Evolutionary conservation across 2,113 vertebrate species (phyloP).

Genomic region (Nansenia antarctica): DNA sequence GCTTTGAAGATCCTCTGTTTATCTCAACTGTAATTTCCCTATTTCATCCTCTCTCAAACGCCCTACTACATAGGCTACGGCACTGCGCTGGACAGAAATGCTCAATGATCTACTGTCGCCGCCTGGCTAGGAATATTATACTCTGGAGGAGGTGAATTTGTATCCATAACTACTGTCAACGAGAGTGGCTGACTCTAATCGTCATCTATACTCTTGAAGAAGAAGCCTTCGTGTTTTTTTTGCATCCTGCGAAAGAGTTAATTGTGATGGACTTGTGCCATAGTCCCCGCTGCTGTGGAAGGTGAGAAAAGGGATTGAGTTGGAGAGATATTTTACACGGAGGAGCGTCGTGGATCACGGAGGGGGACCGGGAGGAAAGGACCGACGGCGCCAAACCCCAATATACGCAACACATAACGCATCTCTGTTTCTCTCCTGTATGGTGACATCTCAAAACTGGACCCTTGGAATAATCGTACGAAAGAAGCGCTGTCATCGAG

Average conservation of each 20-base stretch:
- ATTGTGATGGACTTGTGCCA: constrained; percentile 35
- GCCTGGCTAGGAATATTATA: constrained; percentile 68
- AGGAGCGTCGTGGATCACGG: constrained; percentile 52
- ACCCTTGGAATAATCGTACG: constrained; percentile 61
- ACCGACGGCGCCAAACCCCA: constrained; percentile 11
- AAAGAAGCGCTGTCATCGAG: constrained; percentile 21
- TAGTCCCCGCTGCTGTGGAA: constrained; percentile 32
- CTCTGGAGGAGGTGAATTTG: constrained; percentile 65
- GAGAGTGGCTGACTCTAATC: constrained; percentile 33
- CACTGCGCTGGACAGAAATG: constrained; percentile 54
- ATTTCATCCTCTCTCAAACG: constrained; percentile 2
- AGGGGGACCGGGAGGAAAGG: constrained; percentile 35
- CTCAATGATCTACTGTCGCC: constrained; percentile 49
- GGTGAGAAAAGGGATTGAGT: constrained; percentile 43
- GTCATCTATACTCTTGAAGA: constrained; percentile 12
- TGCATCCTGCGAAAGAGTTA: constrained; percentile 34
- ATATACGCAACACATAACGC: constrained; percentile 30
- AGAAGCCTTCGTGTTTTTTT: constrained; percentile 1
- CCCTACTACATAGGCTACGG: constrained; percentile 2
- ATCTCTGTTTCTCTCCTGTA: constrained; percentile 4
- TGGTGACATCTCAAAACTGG: constrained; percentile 14
- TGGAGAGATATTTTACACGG: constrained; percentile 39
- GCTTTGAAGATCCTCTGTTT: constrained; percentile 24
- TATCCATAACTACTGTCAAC: constrained; percentile 55
- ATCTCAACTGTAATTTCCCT: constrained; percentile 9